These are phyloP conservation scores for Callinectes sapidus DNA, from an alignment of 2,888 invertebrate genomes.

Conservation along the genomic window DNA sequence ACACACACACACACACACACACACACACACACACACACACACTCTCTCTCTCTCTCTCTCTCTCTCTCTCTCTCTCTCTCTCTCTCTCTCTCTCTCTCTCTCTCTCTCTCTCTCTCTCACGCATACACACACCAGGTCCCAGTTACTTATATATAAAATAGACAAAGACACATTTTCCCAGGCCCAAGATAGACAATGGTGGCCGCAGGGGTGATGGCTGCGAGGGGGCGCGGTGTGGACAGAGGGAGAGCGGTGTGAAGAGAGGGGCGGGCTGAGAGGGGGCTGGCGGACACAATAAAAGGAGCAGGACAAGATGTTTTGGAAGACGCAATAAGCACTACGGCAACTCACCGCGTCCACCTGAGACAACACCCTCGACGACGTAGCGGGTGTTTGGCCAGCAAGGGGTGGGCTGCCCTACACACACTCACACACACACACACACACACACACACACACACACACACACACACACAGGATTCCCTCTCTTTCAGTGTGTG, in stretches of 20 bases:
- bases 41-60: no score
- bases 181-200: neutral
- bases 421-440: no score
- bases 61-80: no score
- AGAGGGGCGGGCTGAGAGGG: no score
- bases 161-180: neutral
- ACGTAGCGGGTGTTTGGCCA: neutral
- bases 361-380: neutral
- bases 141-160: neutral
- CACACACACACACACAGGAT: no score
- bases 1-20: neutral
- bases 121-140: neutral
- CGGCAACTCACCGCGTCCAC: neutral
- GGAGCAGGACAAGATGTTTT: neutral
- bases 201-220: neutral
- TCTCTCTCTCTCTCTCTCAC: neutral
- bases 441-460: no score
- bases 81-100: conserved; percentile 7
- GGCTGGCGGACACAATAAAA: neutral
- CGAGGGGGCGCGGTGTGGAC: neutral
- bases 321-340: neutral
- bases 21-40: neutral
- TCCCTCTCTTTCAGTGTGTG: no score
- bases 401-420: neutral
- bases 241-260: neutral